These are phyloP conservation scores for Zygaena filipendulae DNA, from an alignment of 2,888 invertebrate genomes.

Conservation along the genomic window DNA sequence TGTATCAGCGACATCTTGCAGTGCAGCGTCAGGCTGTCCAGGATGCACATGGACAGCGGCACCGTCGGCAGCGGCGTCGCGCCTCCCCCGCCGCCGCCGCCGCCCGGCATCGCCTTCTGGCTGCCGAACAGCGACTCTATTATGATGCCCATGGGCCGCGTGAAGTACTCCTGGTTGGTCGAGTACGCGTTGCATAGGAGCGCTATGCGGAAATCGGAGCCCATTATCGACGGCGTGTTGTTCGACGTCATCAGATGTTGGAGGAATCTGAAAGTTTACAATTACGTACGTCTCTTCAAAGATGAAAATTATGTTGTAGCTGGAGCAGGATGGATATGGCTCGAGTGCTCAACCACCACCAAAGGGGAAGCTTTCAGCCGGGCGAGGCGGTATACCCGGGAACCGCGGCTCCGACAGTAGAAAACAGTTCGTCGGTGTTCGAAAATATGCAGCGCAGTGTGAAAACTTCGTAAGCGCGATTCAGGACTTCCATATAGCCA, in stretches of 20 bases:
- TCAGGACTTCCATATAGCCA: too few species aligned
- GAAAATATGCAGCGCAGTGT: too few species aligned
- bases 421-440: too few species aligned
- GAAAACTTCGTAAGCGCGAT: too few species aligned
- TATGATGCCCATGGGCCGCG: conserved; percentile 91
- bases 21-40: conserved; percentile 95
- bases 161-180: conserved; percentile 91
- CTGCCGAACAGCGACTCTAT: conserved; percentile 86
- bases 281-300: too few species aligned
- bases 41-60: conserved; percentile 90
- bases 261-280: conserved; percentile 83
- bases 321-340: too few species aligned
- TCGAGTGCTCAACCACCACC: too few species aligned
- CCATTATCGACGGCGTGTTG: conserved; percentile 76
- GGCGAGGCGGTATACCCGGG: too few species aligned
- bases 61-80: conserved; percentile 77
- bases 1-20: conserved; percentile 93
- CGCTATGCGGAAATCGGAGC: conserved; percentile 90
- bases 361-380: too few species aligned
- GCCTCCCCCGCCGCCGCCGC: conserved; percentile 49
- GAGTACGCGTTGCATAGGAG: conserved; percentile 95
- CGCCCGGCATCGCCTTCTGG: conserved; percentile 68
- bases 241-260: conserved; percentile 85
- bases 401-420: too few species aligned
- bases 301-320: conserved; percentile 18